These are phyloP conservation scores for Orthosia gothica DNA, from an alignment of 2,888 invertebrate genomes.

Conservation along the genomic window DNA sequence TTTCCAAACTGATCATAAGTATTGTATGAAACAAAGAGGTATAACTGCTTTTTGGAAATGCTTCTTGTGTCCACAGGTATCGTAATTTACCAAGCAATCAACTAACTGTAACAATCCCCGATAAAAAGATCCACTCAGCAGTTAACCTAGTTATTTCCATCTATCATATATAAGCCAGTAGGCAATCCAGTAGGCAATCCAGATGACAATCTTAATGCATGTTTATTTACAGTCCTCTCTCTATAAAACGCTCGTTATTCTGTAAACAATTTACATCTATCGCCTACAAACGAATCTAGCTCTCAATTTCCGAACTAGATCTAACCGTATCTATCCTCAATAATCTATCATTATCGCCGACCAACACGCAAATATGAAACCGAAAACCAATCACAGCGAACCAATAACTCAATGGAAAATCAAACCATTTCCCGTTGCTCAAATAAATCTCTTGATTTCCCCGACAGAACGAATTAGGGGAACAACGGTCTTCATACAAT, in stretches of 20 bases:
- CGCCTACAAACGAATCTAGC: slow-evolving; percentile 1
- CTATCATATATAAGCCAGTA: background rate
- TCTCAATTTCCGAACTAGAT: slow-evolving; percentile 10
- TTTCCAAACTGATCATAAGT: background rate
- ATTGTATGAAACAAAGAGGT: background rate
- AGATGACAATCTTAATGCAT: background rate
- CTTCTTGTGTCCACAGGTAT: background rate
- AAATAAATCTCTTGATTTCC: slow-evolving; percentile 67
- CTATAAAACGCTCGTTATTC: background rate
- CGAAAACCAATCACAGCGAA: slow-evolving; percentile 48
- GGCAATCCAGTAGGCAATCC: background rate
- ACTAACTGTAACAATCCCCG: background rate
- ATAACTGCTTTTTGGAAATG: background rate
- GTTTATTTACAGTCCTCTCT: slow-evolving; percentile 19
- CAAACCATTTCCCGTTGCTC: slow-evolving; percentile 61
- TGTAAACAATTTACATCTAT: slow-evolving; percentile 5
- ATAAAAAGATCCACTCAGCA: background rate
- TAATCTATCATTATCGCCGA: slow-evolving; percentile 51
- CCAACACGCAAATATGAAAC: slow-evolving; percentile 50
- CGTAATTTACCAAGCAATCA: background rate
- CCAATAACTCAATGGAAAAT: slow-evolving; percentile 61
- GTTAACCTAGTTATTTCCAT: background rate
- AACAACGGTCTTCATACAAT: slow-evolving; percentile 61
- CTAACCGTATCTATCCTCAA: slow-evolving; percentile 36
- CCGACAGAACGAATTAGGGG: slow-evolving; percentile 59